These are phyloP conservation scores for Lasioglossum lativentre DNA, from an alignment of 2,888 invertebrate species.

Conservation along the genomic window DNA sequence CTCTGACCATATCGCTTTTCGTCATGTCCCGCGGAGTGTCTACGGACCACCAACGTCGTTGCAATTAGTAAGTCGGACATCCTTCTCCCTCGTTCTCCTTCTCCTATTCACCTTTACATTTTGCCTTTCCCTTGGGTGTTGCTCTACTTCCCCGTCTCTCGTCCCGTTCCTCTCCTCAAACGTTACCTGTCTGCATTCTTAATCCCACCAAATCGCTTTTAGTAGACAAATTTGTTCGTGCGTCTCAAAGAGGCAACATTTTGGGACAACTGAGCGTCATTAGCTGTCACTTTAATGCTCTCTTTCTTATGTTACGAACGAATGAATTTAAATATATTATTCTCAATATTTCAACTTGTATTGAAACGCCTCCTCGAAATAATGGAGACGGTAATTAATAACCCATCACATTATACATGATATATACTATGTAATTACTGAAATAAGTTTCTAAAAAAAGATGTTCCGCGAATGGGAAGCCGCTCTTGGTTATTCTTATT, in stretches of 20 bases:
- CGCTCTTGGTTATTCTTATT: not conserved
- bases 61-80: slow-evolving; percentile 83
- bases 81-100: slow-evolving; percentile 63
- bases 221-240: slow-evolving; percentile 10
- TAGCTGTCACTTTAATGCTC: not conserved
- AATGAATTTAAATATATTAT: slow-evolving; percentile 7
- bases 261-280: not conserved
- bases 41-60: slow-evolving; percentile 80
- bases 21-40: slow-evolving; percentile 76
- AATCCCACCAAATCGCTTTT: not conserved
- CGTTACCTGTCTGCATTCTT: not conserved
- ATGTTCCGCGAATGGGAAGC: not conserved
- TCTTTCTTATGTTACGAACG: not conserved
- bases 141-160: slow-evolving; percentile 34
- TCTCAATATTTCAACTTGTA: not conserved
- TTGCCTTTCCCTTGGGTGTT: slow-evolving; percentile 42
- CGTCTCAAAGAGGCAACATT: not conserved
- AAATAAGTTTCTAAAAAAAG: not conserved
- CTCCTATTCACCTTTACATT: slow-evolving; percentile 57
- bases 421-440: not conserved
- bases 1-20: slow-evolving; percentile 79
- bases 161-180: not conserved
- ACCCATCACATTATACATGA: not conserved
- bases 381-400: slow-evolving; percentile 1
- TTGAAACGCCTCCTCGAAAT: not conserved